phyloP scores from a whole-genome alignment of 1,140 invertebrate species.

The Dreissena rostriformis region DNA sequence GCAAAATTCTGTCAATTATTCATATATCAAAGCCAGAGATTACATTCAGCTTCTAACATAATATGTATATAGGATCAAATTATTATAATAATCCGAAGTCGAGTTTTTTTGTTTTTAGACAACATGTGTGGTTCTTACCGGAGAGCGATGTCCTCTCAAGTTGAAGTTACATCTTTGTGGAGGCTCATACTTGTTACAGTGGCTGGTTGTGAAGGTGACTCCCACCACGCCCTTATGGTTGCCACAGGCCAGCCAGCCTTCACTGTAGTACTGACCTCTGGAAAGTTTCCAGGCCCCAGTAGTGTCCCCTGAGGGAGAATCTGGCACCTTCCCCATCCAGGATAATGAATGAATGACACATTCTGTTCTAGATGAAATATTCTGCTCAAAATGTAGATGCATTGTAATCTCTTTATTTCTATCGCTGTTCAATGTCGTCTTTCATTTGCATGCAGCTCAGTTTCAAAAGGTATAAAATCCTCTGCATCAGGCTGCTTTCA shows the following conservation, averaged over 20 bases:
- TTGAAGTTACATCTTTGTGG: constrained; percentile 96
- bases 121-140: constrained; percentile 85
- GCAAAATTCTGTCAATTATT: too few species aligned
- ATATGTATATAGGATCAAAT: too few species aligned
- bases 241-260: constrained; percentile 98
- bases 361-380: constrained; percentile 95
- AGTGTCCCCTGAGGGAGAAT: constrained; percentile 88
- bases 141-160: constrained; percentile 96
- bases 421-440: too few species aligned
- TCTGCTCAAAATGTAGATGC: constrained; percentile 91
- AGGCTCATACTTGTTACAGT: constrained; percentile 83
- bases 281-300: constrained; percentile 89
- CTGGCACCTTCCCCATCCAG: constrained; percentile 99
- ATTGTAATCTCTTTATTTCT: constrained; percentile 68
- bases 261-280: constrained; percentile 97
- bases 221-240: constrained; percentile 97
- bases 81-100: too few species aligned
- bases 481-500: too few species aligned
- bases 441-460: too few species aligned
- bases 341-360: constrained; percentile 96
- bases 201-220: constrained; percentile 97
- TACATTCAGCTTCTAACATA: too few species aligned
- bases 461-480: too few species aligned
- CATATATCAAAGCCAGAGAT: too few species aligned
- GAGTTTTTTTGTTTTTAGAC: too few species aligned